Base-by-base conservation (phyloP, 2,888 invertebrate genomes). In the Clistopyga incitator region DNA sequence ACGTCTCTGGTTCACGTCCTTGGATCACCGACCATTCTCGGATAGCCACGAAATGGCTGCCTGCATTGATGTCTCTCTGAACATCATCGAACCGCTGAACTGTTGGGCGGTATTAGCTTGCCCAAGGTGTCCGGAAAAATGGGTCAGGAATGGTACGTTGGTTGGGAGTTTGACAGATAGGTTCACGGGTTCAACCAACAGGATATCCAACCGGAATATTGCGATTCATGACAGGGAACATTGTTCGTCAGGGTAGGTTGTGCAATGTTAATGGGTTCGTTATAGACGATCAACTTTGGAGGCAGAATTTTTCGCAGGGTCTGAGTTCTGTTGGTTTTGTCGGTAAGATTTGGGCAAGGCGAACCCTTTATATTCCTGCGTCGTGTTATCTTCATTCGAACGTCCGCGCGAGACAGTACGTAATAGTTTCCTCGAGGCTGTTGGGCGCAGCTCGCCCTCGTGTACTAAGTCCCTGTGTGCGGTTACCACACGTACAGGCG, bases 401-500 rank as follows among this genome's bases (percentile, higher is more conserved):
- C 68, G 54, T 84, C 56, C 77, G 34, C 70, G 81, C 70, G 81
- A 74, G 70, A 81, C 56, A 65, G 56, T 85, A 85, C 84, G 76
- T 88, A 89, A 90, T 90, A 88, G 88, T 88, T 89, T 90, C 89
- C 90, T 88, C 81, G 71, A 81, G 87, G 88, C 86, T 87, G 18
- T 80, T 87, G 76, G 86, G 86, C 86, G 74, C 82, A 50, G 34
- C 67, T 80, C 67, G 67, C 61, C 61, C 67, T 72, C 65, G 65
- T 59, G 67, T 67, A 72, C 29, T 18, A 34, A 67, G 23, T 20
- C 64, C 52, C 47, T n/a, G 52, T 52, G 79, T 74, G 34, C 72
- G 45, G 61, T 70, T 74, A 74, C 74, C 74, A 64, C 70, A 70
- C 78, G 23, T 38, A 68, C 59, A 72, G 64, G 38, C 29, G 29